A percentile compares a stretch with the other conserved stretches of the same genome.
Conservation (phyloP, 2,888 invertebrate species). For the Nematopogon swammerdamellus region DNA sequence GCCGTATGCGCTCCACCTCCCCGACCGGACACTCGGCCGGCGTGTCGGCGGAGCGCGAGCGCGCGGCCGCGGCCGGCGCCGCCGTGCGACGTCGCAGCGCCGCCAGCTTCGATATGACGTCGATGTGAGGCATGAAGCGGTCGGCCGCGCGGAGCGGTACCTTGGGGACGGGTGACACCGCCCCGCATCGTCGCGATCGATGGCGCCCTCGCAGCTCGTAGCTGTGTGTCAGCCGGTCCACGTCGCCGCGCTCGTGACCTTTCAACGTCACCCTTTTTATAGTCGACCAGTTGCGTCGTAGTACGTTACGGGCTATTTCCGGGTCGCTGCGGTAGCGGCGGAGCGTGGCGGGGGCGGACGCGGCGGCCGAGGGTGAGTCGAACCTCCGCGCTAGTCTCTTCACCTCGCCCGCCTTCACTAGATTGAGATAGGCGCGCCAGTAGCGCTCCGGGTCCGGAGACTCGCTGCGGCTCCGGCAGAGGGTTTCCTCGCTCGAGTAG, state of each 20-base stretch:
- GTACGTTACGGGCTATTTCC: conserved; percentile 61
- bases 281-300: conserved; percentile 47
- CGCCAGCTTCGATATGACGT: conserved; percentile 85
- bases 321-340: conserved; percentile 77
- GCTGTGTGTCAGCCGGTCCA: conserved; percentile 57
- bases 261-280: conserved; percentile 41
- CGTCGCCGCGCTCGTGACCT: conserved; percentile 53
- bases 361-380: conserved; percentile 62
- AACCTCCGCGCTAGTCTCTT: conserved; percentile 74
- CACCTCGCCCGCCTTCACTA: conserved; percentile 75
- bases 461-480: conserved; percentile 67
- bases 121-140: conserved; percentile 83
- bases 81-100: conserved; percentile 49
- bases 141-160: conserved; percentile 63
- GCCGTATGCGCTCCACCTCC: conserved; percentile 70
- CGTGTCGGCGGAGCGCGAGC: conserved; percentile 49
- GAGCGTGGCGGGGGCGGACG: conserved; percentile 29
- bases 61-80: conserved; percentile 20
- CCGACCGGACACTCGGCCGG: conserved; percentile 55
- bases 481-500: conserved; percentile 62
- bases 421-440: conserved; percentile 65
- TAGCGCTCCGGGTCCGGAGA: conserved; percentile 72
- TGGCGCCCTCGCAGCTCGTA: conserved; percentile 55
- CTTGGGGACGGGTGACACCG: conserved; percentile 63
- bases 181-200: conserved; percentile 35